These are phyloP conservation scores for Diabrotica undecimpunctata DNA, from an alignment of 1,140 invertebrate species.

Conservation along the genomic window DNA sequence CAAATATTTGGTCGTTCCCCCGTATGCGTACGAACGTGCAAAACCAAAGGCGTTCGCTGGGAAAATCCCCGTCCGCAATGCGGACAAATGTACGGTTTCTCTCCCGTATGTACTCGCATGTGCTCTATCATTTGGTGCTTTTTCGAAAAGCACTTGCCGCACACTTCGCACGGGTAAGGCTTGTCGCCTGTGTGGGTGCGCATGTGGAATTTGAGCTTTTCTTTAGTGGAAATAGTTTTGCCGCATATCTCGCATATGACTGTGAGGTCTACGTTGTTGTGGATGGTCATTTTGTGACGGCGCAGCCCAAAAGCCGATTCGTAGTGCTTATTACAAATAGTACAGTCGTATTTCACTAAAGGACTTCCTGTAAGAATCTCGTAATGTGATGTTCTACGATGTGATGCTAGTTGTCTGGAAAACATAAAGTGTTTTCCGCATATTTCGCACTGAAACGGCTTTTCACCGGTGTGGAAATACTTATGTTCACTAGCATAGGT, in stretches of 20 bases:
- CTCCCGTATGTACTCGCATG: slow-evolving; percentile 49
- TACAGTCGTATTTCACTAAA: slow-evolving; percentile 33
- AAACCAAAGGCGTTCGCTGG: slow-evolving; percentile 62
- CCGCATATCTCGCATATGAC: slow-evolving; percentile 50
- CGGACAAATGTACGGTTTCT: slow-evolving; percentile 52
- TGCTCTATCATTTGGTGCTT: slow-evolving; percentile 48
- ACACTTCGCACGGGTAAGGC: slow-evolving; percentile 53
- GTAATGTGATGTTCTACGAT: slow-evolving; percentile 43
- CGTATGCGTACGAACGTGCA: slow-evolving; percentile 48
- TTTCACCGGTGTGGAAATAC: slow-evolving; percentile 54
- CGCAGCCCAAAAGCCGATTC: slow-evolving; percentile 19
- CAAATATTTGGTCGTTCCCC: slow-evolving; percentile 49
- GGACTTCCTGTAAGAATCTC: slow-evolving; percentile 22
- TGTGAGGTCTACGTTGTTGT: slow-evolving; percentile 29
- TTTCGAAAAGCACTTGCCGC: slow-evolving; percentile 50
- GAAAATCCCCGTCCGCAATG: slow-evolving; percentile 63
- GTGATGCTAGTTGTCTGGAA: slow-evolving; percentile 41
- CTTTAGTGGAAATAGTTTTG: slow-evolving; percentile 41
- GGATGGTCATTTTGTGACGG: slow-evolving; percentile 12
- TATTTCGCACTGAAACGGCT: slow-evolving; percentile 59
- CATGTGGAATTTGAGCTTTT: slow-evolving; percentile 48
- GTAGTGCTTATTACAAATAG: slow-evolving; percentile 41
- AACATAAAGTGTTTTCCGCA: slow-evolving; percentile 54
- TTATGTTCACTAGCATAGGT: slow-evolving; percentile 48
- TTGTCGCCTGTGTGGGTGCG: slow-evolving; percentile 54